These are phyloP conservation scores for Pollenia angustigena DNA, from an alignment of 2,888 invertebrate genomes.

Conservation along the genomic window DNA sequence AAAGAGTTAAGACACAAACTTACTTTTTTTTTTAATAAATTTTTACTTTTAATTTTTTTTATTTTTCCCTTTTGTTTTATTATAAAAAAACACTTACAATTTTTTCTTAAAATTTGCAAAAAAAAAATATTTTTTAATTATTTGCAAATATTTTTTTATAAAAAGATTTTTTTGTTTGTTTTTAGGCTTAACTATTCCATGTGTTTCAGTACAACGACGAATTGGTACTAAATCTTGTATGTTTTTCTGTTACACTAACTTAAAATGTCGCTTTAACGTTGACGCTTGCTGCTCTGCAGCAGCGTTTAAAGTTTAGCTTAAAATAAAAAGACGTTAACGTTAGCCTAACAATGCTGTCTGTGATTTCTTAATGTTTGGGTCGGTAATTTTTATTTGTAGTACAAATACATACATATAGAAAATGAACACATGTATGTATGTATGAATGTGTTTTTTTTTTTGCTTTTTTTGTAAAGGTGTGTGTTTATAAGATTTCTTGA, in stretches of 20 bases:
- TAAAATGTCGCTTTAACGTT: constrained; percentile 54
- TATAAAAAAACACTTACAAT: constrained; percentile 40
- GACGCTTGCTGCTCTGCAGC: constrained; percentile 64
- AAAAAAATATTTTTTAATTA: neutral
- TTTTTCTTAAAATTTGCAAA: constrained; percentile 24
- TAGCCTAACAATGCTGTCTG: constrained; percentile 49
- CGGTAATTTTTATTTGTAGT: constrained; percentile 56
- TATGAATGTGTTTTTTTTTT: neutral
- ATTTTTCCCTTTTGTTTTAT: constrained; percentile 32
- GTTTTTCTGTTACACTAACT: constrained; percentile 64
- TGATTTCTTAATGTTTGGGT: constrained; percentile 72
- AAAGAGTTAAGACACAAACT: constrained; percentile 80
- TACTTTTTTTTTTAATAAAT: neutral
- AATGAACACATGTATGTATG: constrained; percentile 30
- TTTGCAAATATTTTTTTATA: constrained; percentile 60
- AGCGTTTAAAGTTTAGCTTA: constrained; percentile 7
- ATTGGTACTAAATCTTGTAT: constrained; percentile 79
- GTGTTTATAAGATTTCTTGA: constrained; percentile 43
- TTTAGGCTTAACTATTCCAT: constrained; percentile 74
- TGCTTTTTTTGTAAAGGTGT: too few species aligned
- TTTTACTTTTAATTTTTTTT: neutral
- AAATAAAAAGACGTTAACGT: constrained; percentile 58
- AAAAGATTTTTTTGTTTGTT: constrained; percentile 15
- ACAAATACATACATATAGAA: constrained; percentile 37
- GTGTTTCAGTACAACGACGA: constrained; percentile 80